Evolutionary conservation across 2,797 vertebrate species (phyloP), one percentile per base, ranked within the genome.

Genomic region (Mycteria americana): DNA sequence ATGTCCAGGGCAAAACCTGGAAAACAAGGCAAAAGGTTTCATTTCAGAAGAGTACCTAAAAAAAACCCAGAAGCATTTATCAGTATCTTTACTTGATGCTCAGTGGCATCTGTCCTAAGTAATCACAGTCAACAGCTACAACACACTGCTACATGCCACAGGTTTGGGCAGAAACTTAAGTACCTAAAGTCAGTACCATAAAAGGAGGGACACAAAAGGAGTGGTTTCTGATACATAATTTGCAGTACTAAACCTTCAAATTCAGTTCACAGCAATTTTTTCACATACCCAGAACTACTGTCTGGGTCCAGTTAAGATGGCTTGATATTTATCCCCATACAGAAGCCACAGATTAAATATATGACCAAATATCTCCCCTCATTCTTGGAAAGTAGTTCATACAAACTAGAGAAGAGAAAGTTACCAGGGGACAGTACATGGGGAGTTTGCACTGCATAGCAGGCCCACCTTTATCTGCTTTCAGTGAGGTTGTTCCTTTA

Each of bases 1-100:
- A 98, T 97, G 94, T 98, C 98, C 75, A 98, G 97, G 6, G 98
- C 97, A 95, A 98, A 98, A 96, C 98, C 98, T 98, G 95, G 46
- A 96, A 95, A 92, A 83, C 6, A 95, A 97, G 53, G 21, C 65
- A 92, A 51, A 75, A 77, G 21, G n/a, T 59, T 95, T 86, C 25
- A 48, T 89, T 95, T 94, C 82, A 96, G 69, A 80, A 74, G 53
- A 67, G 15, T 7, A 73, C 9, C 37, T 70, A 27, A 87, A 24
- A 11, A 11, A 84, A 95, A 92, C 65, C 37, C 2, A 84, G 30
- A 88, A 86, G 33, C 50, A 60, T 63, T 91, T 67, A 37, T 28
- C 48, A n/a, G 7, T 50, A 73, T 69, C 37, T 77, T 82, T 56
- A 82, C 18, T 57, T 67, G 35, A 78, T 53, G 28, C 33, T 78